Base-by-base conservation (phyloP, 2,113 vertebrate genomes). In the Brienomyrus longianalis region DNA sequence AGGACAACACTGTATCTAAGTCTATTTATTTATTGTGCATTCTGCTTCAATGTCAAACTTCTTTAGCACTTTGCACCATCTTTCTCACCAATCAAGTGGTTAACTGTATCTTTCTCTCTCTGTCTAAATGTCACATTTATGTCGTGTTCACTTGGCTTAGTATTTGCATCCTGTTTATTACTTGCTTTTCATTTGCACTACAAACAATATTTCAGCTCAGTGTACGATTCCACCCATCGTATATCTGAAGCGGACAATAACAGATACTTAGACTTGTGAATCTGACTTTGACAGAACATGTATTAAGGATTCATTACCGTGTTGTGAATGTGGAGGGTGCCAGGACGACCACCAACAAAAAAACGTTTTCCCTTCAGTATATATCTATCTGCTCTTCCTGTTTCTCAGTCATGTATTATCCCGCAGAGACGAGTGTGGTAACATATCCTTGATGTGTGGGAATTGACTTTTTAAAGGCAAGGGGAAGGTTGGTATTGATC, bases 391-490 rank as follows among this genome's bases (percentile, higher is more conserved):
- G 19, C 47, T 21, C 85, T 39, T 27, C n/a, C 51, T 56, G 85
- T 2, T 21, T 35, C 51, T 87, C 84, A 11, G 23, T 2, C n/a
- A 6, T n/a, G 9, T 13, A 51, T 50, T 21, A 56, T n/a, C 84
- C 83, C 15, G 1, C 48, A 54, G 84, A 83, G 85, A 87, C n/a
- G 47, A 17, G 85, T 31, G 13, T 19, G 51, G 50, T 87, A 87
- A 56, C n/a, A 51, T 56, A 23, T 54, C 85, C 31, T 13, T 51
- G 85, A 87, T 87, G 83, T 50, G 83, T 15, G 83, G 48, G 83
- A 86, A n/a, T 27, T 86, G 85, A 54, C 48, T 86, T 56, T 50
- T 87, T 56, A 52, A 87, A 54, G 85, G 85, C 48, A 35, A 87
- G 85, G 43, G 85, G 23, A 56, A 87, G 85, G 84, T 31, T n/a